Conservation (phyloP, 1,140 invertebrate species). For the Drosophila kurseongensis region DNA sequence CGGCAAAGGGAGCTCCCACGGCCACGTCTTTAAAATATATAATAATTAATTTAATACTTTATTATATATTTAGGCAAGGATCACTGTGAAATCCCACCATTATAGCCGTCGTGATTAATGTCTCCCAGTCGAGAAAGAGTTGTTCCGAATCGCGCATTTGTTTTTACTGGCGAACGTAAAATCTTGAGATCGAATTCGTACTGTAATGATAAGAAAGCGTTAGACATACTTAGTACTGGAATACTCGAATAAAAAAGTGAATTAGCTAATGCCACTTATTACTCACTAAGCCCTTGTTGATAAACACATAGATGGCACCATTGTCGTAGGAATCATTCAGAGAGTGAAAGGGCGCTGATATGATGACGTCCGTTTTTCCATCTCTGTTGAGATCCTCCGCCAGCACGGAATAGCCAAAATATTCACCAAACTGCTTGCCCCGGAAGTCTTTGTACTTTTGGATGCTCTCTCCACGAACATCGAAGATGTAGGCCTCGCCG, state of each 20-base stretch:
- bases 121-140: constrained; percentile 87
- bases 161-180: constrained; percentile 54
- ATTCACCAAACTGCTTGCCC: constrained; percentile 89
- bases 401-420: constrained; percentile 91
- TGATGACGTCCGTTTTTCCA: constrained; percentile 89
- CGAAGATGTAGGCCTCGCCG: constrained; percentile 80
- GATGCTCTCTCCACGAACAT: constrained; percentile 54
- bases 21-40: constrained; percentile 86
- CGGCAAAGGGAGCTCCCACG: constrained; percentile 89
- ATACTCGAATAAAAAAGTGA: neutral
- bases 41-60: neutral
- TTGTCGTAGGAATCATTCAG: constrained; percentile 85
- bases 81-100: constrained; percentile 84
- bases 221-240: constrained; percentile 57
- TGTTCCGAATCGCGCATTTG: constrained; percentile 87
- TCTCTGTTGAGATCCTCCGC: constrained; percentile 90
- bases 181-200: constrained; percentile 74
- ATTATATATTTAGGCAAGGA: too few species aligned
- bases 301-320: constrained; percentile 87
- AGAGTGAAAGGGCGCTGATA: constrained; percentile 91
- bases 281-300: constrained; percentile 85
- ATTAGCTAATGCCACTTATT: constrained; percentile 6
- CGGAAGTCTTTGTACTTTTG: constrained; percentile 68
- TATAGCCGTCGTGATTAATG: constrained; percentile 88
- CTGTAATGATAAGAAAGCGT: constrained; percentile 43